These are phyloP conservation scores for Pemphigus obesinymphae DNA, from an alignment of 1,140 invertebrate species.

Conservation along the genomic window DNA sequence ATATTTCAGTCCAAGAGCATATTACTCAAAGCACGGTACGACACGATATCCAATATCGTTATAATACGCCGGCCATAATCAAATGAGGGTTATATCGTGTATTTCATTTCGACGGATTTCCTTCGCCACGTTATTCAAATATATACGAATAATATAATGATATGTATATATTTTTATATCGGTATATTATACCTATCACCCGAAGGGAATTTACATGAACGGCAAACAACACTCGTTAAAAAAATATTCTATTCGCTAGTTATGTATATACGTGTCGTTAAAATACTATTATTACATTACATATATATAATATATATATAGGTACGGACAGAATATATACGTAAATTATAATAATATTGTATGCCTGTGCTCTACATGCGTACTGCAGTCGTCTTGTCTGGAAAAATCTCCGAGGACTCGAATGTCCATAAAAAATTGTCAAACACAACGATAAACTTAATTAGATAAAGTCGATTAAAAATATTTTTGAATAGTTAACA, in stretches of 20 bases:
- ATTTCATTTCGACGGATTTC: constrained; percentile 25
- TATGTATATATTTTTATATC: not conserved
- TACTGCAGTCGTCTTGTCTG: too few relatives aligned
- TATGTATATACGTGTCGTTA: not conserved
- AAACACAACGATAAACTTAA: too few relatives aligned
- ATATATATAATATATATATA: too few relatives aligned
- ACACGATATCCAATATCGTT: constrained; percentile 31
- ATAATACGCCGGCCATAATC: constrained; percentile 12
- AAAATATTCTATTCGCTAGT: not conserved
- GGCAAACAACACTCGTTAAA: constrained; percentile 26
- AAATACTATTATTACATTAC: too few relatives aligned
- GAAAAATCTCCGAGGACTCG: too few relatives aligned
- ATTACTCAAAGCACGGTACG: constrained; percentile 25
- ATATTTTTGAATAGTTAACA: too few relatives aligned
- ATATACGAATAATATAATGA: not conserved
- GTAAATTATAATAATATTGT: too few relatives aligned
- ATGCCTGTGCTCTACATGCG: too few relatives aligned
- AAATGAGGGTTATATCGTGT: constrained; percentile 32
- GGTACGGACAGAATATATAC: too few relatives aligned
- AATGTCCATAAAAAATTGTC: too few relatives aligned
- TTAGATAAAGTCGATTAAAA: too few relatives aligned
- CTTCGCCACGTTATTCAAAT: not conserved
- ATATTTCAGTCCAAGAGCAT: not conserved
- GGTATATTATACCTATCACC: too few relatives aligned
- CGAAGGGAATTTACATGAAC: not conserved